These are phyloP conservation scores for Platycheirus rosarum DNA, from an alignment of 2,888 invertebrate species.

Conservation along the genomic window DNA sequence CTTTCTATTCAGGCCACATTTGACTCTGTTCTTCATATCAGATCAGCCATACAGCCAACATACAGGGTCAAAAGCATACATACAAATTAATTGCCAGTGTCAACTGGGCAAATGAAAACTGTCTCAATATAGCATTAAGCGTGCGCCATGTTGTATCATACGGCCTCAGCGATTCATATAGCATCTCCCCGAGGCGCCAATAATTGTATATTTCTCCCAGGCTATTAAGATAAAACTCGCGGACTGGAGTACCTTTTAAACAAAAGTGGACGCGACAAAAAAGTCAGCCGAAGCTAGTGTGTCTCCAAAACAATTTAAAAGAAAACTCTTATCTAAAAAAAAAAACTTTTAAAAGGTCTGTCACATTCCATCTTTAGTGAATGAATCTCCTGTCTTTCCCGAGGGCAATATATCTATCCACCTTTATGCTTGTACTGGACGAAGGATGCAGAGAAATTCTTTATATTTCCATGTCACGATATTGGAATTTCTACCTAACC, in stretches of 20 bases:
- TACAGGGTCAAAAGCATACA: constrained; percentile 54
- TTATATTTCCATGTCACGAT: constrained; percentile 42
- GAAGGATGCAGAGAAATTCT: constrained; percentile 42
- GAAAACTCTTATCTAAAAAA: constrained; percentile 58
- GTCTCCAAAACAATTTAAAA: constrained; percentile 63
- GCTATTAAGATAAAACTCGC: constrained; percentile 78
- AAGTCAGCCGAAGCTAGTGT: constrained; percentile 18
- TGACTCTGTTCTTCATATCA: constrained; percentile 19
- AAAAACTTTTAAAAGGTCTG: constrained; percentile 72
- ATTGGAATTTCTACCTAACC: constrained; percentile 65
- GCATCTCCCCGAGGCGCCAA: constrained; percentile 76
- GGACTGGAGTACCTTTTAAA: constrained; percentile 44
- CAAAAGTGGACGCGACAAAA: constrained; percentile 13
- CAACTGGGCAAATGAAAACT: constrained; percentile 57
- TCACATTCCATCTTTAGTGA: constrained; percentile 68
- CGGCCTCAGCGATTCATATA: constrained; percentile 24
- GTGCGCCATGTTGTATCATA: constrained; percentile 30
- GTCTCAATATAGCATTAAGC: constrained; percentile 57
- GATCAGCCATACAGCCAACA: constrained; percentile 13
- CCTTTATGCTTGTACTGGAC: neutral
- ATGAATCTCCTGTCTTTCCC: constrained; percentile 57
- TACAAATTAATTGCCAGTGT: constrained; percentile 71
- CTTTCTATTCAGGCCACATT: constrained; percentile 47
- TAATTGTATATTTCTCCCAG: constrained; percentile 77
- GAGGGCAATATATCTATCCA: constrained; percentile 16